Conservation (phyloP, 2,113 vertebrate genomes). For the Microtus pennsylvanicus region DNA sequence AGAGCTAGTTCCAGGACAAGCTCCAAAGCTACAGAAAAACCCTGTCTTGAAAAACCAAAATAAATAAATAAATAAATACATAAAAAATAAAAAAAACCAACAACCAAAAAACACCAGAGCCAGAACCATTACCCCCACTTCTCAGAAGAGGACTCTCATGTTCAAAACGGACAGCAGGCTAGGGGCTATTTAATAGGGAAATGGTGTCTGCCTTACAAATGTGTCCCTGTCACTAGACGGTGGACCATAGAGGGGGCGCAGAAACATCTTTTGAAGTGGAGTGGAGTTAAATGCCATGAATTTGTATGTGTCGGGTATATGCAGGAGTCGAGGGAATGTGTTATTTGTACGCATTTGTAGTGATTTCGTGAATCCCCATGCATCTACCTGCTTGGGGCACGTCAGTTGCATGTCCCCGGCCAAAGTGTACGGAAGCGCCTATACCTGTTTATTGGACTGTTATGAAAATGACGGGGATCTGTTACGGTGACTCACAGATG, state of each 20-base stretch:
- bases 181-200: background rate
- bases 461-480: slow-evolving; percentile 32
- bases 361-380: too few species aligned
- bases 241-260: background rate
- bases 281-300: background rate
- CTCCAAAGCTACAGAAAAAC: too few species aligned
- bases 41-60: too few species aligned
- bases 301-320: rapidly evolving
- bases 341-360: background rate
- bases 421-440: slow-evolving; percentile 54
- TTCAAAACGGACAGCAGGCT: background rate
- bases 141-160: background rate
- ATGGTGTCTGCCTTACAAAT: background rate
- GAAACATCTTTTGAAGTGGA: background rate
- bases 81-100: too few species aligned
- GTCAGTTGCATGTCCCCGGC: background rate
- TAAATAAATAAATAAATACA: too few species aligned
- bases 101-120: too few species aligned
- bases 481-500: slow-evolving; percentile 44
- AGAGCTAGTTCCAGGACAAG: too few species aligned
- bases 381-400: rapidly evolving
- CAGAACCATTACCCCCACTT: background rate
- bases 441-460: slow-evolving; percentile 34
- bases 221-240: background rate
- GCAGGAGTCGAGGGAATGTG: background rate